Conservation (phyloP, 2,797 vertebrate species). For the Harpagifer antarcticus region DNA sequence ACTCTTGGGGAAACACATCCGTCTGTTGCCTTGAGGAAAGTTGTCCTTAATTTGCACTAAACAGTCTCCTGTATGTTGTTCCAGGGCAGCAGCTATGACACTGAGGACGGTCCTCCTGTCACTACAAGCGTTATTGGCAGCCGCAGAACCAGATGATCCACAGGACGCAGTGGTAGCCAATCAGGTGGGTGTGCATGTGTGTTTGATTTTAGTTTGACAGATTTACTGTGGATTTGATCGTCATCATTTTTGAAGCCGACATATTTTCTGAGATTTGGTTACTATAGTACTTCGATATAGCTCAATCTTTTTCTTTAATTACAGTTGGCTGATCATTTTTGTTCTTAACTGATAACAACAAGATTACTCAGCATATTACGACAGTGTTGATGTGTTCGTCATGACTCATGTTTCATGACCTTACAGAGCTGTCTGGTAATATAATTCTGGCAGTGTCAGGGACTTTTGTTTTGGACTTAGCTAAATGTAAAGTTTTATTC, state of each 20-base stretch:
- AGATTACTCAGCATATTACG: background rate
- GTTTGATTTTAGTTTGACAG: background rate
- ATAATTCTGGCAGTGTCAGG: too few relatives aligned
- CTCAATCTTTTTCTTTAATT: background rate
- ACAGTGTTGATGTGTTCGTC: too few relatives aligned
- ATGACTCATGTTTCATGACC: too few relatives aligned
- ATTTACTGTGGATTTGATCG: background rate
- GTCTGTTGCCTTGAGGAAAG: background rate
- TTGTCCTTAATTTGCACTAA: constrained; percentile 1
- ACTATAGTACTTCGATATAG: background rate
- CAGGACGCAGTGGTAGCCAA: constrained; percentile 99
- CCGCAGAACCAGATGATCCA: constrained; percentile 97
- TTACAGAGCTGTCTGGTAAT: too few relatives aligned
- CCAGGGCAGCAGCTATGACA: constrained; percentile 98
- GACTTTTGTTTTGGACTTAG: too few relatives aligned
- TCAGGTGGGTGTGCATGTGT: constrained; percentile 86
- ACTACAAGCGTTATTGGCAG: constrained; percentile 97
- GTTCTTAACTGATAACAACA: background rate
- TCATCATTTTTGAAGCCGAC: too few relatives aligned
- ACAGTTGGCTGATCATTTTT: background rate
- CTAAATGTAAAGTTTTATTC: background rate
- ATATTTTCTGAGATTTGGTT: background rate
- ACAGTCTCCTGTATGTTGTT: constrained; percentile 45
- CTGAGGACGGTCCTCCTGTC: constrained; percentile 97
- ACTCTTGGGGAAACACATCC: background rate